Percentiles rank a stretch among this genome's conserved stretches.
Conservation (phyloP, 2,113 vertebrate genomes). For the Isurus oxyrinchus region DNA sequence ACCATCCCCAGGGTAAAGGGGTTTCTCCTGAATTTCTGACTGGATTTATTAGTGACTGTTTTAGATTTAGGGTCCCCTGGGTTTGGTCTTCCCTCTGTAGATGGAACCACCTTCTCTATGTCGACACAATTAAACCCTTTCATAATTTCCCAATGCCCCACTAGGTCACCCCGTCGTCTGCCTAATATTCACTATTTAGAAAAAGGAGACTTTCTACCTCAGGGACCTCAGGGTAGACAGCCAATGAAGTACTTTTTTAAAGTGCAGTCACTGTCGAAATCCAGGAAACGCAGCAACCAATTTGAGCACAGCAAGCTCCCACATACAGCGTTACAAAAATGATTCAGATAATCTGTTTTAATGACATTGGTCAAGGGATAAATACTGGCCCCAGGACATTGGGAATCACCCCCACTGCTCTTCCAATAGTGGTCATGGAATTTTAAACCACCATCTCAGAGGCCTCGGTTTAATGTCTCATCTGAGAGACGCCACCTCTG, state of each 20-base stretch:
- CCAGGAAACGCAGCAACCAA: background rate
- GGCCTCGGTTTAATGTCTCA: too few species aligned
- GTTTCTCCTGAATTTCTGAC: too few species aligned
- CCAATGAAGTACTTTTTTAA: background rate
- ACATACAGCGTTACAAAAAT: background rate
- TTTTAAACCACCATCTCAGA: background rate
- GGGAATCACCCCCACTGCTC: too few species aligned
- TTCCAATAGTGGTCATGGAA: background rate
- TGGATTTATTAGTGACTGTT: too few species aligned
- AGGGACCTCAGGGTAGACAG: background rate
- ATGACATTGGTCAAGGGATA: background rate
- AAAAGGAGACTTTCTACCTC: background rate
- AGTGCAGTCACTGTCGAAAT: background rate
- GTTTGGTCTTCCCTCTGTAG: too few species aligned
- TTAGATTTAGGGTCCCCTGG: too few species aligned
- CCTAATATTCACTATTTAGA: background rate
- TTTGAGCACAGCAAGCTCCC: background rate
- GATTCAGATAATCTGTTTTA: background rate
- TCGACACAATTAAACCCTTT: too few species aligned
- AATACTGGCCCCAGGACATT: background rate
- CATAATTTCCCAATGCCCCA: background rate
- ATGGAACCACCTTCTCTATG: too few species aligned
- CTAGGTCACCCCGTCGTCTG: too few species aligned
- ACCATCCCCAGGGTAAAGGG: too few species aligned
- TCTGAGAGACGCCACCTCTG: too few species aligned